Evolutionary conservation across 2,797 vertebrate genomes (phyloP), one percentile per base, ranked within the genome.

Genomic region (Helicolenus hilgendorfi): DNA sequence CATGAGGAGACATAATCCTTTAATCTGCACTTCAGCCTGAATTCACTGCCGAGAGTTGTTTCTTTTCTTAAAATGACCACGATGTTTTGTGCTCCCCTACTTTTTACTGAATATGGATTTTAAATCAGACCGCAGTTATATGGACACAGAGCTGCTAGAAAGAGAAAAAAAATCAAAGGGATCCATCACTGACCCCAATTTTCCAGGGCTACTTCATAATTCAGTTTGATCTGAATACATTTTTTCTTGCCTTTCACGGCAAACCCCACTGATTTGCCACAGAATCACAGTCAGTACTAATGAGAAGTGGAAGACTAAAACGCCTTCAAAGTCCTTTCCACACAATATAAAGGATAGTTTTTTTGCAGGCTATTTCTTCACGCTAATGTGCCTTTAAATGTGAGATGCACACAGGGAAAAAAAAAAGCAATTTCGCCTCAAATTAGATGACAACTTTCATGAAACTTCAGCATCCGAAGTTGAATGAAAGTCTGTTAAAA

Each of bases 191-290:
- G 93, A 94, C 93, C 90, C 92, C 91, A 92, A 96, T 96, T 93
- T 94, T 93, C 86, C 69, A 35, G 89, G 92, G 86, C 87, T 94
- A 77, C 90, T 96, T 94, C 84, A 94, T 95, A 91, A 96, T 96
- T 96, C 94, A 94, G 92, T 94, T 94, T 95, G 91, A 95, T 96
- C 87, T 94, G 83, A 92, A 94, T 89, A 83, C n/a, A 92, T 94
- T 89, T 84, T 87, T 26, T 72, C 74, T 86, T 59, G 62, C 65
- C 77, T 89, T 81, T 87, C 88, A 92, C 49, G 1, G 79, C 55
- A 72, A 89, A 79, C 80, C 77, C 77, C 76, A 63, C 78, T 89
- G 83, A 92, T 91, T 85, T 77, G 20, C 87, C 72, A 85, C 75
- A 85, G 77, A 91, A 92, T 89, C 84, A 65, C 45, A 90, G 80